Base-by-base conservation (phyloP, 2,888 invertebrate species). In the Ophioninae sp. region DNA sequence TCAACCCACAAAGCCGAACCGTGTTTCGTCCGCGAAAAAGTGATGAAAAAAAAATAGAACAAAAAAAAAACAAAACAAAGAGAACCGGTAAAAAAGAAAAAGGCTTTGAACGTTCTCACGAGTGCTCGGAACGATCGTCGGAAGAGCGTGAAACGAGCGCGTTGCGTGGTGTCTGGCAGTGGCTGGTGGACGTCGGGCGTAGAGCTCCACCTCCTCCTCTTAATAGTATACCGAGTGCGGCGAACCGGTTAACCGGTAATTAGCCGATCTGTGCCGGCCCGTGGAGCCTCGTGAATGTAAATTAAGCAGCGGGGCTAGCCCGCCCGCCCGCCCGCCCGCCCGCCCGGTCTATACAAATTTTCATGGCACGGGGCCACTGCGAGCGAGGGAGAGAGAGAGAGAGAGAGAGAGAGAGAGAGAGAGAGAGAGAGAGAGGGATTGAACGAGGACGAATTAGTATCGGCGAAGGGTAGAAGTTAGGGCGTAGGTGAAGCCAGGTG, bases 181-280 rank as follows among this genome's bases (percentile, higher is more conserved):
- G 82, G 85, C 82, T 78, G 72, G 83, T 71, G 61, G 73, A 76
- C 80, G 79, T 20, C 41, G 63, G 59, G 68, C 73, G 75, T 81
- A 73, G 10, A n/a, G 51, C 71, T 67, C 77, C 75, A 64, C 72
- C 72, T 68, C 79, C 84, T 82, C 82, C 79, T 85, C 87, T 87
- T 89, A 89, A 88, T 88, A 88, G 84, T 84, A 86, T 87, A 85
- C 88, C 88, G 88, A 90, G 90, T 86, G 90, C 91, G 91, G 87
- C 90, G 90, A 90, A 92, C 92, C 92, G 90, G 92, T 93, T 91
- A 93, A 93, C 92, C 92, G 92, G 92, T 92, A 92, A 93, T 93
- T 92, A 93, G 89, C 90, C 91, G 92, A 92, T 92, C 90, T 90
- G 89, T 84, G 81, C 79, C 77, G 82, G 71, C 74, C 78, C 83